These are phyloP conservation scores for Esox masquinongy DNA, from an alignment of 2,797 vertebrate genomes.

Conservation along the genomic window DNA sequence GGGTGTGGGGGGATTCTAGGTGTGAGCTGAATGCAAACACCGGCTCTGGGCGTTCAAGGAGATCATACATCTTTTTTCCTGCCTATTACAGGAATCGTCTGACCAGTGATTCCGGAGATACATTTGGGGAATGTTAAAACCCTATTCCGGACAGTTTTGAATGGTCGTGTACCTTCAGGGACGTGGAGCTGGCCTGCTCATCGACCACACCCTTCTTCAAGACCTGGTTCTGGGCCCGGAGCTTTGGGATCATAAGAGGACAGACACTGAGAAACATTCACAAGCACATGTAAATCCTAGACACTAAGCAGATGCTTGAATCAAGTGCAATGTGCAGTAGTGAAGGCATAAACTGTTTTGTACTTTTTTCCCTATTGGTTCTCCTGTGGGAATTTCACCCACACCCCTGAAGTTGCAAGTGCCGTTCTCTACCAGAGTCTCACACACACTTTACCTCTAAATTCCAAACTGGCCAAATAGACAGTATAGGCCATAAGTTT, in stretches of 20 bases:
- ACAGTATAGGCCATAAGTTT: neutral
- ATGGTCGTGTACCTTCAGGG: slow-evolving; percentile 83
- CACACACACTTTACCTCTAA: neutral
- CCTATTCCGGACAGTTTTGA: neutral
- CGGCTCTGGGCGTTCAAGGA: neutral
- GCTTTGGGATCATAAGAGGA: slow-evolving; percentile 67
- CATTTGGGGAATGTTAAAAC: neutral
- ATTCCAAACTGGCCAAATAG: neutral
- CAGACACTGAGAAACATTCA: neutral
- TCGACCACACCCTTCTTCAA: slow-evolving; percentile 97
- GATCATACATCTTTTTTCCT: neutral
- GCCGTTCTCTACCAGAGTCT: too few species aligned
- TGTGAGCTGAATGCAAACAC: neutral
- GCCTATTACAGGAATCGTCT: neutral
- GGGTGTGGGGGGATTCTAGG: neutral
- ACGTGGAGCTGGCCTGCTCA: slow-evolving; percentile 89
- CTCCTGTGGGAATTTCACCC: too few species aligned
- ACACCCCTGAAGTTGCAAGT: neutral
- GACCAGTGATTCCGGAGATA: neutral
- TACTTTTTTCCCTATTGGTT: too few species aligned
- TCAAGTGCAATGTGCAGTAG: too few species aligned
- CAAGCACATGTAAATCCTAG: neutral
- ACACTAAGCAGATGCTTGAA: too few species aligned
- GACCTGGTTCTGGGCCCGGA: slow-evolving; percentile 98
- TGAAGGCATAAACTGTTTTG: too few species aligned